A percentile compares a stretch with the other conserved stretches of the same genome.
These are phyloP conservation scores for Rhingia campestris DNA, from an alignment of 2,888 invertebrate species.

Conservation along the genomic window DNA sequence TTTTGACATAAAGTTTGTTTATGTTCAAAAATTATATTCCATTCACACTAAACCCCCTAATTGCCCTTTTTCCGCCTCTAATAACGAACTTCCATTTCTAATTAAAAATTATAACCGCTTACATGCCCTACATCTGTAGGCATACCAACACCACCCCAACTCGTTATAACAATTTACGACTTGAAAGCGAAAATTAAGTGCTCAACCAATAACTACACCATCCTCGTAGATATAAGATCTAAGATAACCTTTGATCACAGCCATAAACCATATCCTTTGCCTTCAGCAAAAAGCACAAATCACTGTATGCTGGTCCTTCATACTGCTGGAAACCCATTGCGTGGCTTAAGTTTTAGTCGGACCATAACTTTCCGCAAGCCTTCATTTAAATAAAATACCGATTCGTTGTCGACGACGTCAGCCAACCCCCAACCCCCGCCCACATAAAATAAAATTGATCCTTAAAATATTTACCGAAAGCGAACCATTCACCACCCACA, in stretches of 20 bases:
- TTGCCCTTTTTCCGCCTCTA: too few relatives aligned
- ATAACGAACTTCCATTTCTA: too few relatives aligned
- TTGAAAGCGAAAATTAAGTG: slow-evolving; percentile 43
- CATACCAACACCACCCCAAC: slow-evolving; percentile 6
- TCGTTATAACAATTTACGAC: slow-evolving; percentile 50
- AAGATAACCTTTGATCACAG: slow-evolving; percentile 62
- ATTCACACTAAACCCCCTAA: too few relatives aligned
- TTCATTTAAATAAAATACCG: slow-evolving; percentile 70
- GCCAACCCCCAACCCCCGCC: not conserved
- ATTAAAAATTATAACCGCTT: too few relatives aligned
- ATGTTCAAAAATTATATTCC: too few relatives aligned
- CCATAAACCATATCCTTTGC: slow-evolving; percentile 46
- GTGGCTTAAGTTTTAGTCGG: slow-evolving; percentile 45
- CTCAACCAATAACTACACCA: slow-evolving; percentile 35
- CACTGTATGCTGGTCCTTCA: slow-evolving; percentile 12
- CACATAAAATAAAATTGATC: slow-evolving; percentile 50
- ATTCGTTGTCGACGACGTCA: slow-evolving; percentile 47
- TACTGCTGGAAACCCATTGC: slow-evolving; percentile 27
- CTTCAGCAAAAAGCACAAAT: slow-evolving; percentile 17
- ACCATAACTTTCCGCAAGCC: slow-evolving; percentile 47
- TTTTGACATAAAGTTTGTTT: too few relatives aligned
- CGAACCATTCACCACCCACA: not conserved
- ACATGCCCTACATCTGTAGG: not conserved
- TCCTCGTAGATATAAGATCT: slow-evolving; percentile 43
- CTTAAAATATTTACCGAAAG: slow-evolving; percentile 52